These are phyloP conservation scores for Sarcophaga caerulescens DNA, from an alignment of 2,888 invertebrate species.

Conservation along the genomic window DNA sequence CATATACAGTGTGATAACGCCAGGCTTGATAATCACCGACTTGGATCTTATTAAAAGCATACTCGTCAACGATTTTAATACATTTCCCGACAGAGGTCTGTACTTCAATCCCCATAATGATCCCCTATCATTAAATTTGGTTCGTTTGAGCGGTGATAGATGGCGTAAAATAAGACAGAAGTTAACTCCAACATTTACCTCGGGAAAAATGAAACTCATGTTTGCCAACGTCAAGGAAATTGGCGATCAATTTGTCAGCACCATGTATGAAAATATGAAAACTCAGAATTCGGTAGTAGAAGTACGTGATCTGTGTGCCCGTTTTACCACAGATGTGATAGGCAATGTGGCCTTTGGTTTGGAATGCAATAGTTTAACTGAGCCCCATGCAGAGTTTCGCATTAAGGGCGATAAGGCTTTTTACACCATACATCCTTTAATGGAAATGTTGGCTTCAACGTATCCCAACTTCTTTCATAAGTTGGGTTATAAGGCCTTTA, in stretches of 20 bases:
- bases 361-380: constrained; percentile 79
- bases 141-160: constrained; percentile 76
- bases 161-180: constrained; percentile 81
- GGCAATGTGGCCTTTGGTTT: constrained; percentile 81
- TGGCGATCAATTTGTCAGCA: constrained; percentile 67
- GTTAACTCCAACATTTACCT: constrained; percentile 81
- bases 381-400: constrained; percentile 78
- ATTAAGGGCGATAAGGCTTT: constrained; percentile 71
- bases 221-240: constrained; percentile 76
- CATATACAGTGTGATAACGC: not conserved
- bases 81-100: constrained; percentile 71
- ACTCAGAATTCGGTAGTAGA: constrained; percentile 73
- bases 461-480: constrained; percentile 43
- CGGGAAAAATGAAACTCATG: constrained; percentile 82
- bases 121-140: constrained; percentile 78
- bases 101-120: constrained; percentile 76
- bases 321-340: constrained; percentile 82
- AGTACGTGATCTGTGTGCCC: constrained; percentile 78
- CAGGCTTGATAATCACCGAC: not conserved
- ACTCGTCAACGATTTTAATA: constrained; percentile 71
- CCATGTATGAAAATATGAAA: constrained; percentile 63
- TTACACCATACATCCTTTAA: constrained; percentile 14
- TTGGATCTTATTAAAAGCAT: constrained; percentile 42
- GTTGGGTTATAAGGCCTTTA: constrained; percentile 74
- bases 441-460: constrained; percentile 31